phyloP scores from a whole-genome alignment of 2,797 vertebrate genomes.

The Paratrypauchen microcephalus region DNA sequence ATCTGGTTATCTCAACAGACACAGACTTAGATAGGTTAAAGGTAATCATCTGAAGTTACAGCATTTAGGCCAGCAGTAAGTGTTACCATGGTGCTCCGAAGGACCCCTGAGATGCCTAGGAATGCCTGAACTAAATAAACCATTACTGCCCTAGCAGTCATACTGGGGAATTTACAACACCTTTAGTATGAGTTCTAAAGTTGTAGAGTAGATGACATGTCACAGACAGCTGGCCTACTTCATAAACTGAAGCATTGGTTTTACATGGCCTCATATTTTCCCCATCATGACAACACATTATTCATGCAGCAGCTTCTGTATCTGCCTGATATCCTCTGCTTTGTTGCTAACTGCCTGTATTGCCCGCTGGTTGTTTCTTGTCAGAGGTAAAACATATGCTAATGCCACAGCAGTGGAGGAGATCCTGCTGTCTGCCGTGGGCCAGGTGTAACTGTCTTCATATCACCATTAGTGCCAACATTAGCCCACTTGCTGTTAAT shows the following conservation, averaged over 20 bases:
- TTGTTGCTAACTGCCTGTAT: constrained; percentile 13
- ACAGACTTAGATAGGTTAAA: too few species aligned
- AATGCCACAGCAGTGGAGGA: constrained; percentile 50
- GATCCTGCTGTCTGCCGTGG: constrained; percentile 56
- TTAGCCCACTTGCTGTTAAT: constrained; percentile 35
- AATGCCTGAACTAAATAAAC: too few species aligned
- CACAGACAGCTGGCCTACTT: background rate
- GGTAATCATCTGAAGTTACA: too few species aligned
- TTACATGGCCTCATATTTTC: background rate
- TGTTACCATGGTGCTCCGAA: too few species aligned
- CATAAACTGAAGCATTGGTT: background rate
- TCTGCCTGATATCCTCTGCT: constrained; percentile 10
- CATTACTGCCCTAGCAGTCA: too few species aligned
- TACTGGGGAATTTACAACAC: too few species aligned
- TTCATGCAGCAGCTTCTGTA: constrained; percentile 6
- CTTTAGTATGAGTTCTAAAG: too few species aligned
- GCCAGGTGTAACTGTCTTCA: constrained; percentile 36
- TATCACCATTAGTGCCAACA: constrained; percentile 11
- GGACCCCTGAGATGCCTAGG: too few species aligned
- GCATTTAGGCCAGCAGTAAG: too few species aligned
- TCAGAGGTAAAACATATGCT: constrained; percentile 55
- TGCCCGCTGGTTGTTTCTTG: constrained; percentile 43
- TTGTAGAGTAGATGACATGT: background rate
- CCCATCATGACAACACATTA: background rate
- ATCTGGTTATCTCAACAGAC: too few species aligned